Evolutionary conservation across 2,797 vertebrate genomes (phyloP), one percentile per base, ranked within the genome.

Genomic region (Enteromius argenteus): DNA sequence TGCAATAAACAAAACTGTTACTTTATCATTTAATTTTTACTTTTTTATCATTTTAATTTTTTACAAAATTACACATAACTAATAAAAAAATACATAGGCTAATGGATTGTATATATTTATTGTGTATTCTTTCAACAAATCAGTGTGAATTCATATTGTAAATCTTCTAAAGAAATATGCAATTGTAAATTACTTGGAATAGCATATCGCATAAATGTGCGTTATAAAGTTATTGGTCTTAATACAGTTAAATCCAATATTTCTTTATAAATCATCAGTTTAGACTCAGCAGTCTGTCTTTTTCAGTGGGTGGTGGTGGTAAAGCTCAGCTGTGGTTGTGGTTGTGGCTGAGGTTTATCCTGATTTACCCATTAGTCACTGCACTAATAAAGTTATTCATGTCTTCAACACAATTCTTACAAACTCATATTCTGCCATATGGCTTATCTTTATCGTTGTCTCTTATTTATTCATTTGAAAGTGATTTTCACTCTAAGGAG

Each of bases 401-500:
- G 11, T 30, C 5, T 83, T 76, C 32, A 81, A 53, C 60, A 83
- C 51, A 78, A 27, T 56, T 74, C 15, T 46, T 66, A 30, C 76
- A 68, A 64, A 60, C 58, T 79, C 69, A 49, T 67, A 5, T 66
- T 37, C 2, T 13, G 32, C 72, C 66, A 37, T 66, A 74, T 69
- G 23, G 21, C 42, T 76, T 42, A 66, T 42, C 51, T 23, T 75
- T 62, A 49, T 62, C 23, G 46, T 49, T 82, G 62, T 80, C 80
- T 79, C 66, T 80, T 87, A 69, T n/a, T 21, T 81, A 19, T 30
- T 53, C 80, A 42, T 84, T 79, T 64, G n/a, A 74, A 85, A 75
- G 74, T 69, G 2, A 85, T 81, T 87, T 86, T 68, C 67, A 81
- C 53, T 76, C 37, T 85, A 67, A 83, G 44, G 46, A 69, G 56